Base-by-base conservation (phyloP, 2,888 invertebrate species). In the Drosophila paracracens region DNA sequence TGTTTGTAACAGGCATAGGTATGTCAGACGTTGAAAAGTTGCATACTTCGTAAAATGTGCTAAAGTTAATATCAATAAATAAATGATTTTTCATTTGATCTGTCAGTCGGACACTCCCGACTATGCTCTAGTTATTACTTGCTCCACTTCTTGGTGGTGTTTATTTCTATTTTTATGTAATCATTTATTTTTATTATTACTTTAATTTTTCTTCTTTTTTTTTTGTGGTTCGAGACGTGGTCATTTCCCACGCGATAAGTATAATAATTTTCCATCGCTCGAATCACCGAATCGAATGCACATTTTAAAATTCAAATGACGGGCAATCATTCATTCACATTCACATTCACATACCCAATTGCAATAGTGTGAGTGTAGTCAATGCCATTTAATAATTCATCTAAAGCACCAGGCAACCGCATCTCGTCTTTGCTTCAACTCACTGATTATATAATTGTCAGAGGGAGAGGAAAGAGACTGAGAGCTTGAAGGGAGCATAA, bases 291-390 rank as follows among this genome's bases (percentile, higher is more conserved):
- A 53, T 79, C 68, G 76, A 79, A 64, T 79, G 71, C 80, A 79
- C 78, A 79, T 79, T 79, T 79, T 71, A 76, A 80, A 79, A 80
- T 79, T 79, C 76, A 79, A 79, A 79, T 80, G 54, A 53, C 66
- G 54, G 57, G 50, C 76, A 79, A 75, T 69, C 80, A 72, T 66
- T 79, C 80, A 71, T 61, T 64, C 60, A 21, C 62, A 65, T 18
- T 54, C 63, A 0, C 56, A n/a, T 25, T 46, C 7, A 36, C 16
- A 16, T 16, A 16, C 16, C 13, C 46, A 46, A 13, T 7, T 16
- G 46, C 16, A 51, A 58, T 48, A 52, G 36, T 51, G 62, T 52
- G 54, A 67, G 50, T 59, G 62, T 56, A 56, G 50, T 64, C 56
- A 29, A 38, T 66, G 64, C 51, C 54, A 64, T 70, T 78, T 62